Evolutionary conservation across 2,113 vertebrate species (phyloP).

Genomic region (Cololabis saira): DNA sequence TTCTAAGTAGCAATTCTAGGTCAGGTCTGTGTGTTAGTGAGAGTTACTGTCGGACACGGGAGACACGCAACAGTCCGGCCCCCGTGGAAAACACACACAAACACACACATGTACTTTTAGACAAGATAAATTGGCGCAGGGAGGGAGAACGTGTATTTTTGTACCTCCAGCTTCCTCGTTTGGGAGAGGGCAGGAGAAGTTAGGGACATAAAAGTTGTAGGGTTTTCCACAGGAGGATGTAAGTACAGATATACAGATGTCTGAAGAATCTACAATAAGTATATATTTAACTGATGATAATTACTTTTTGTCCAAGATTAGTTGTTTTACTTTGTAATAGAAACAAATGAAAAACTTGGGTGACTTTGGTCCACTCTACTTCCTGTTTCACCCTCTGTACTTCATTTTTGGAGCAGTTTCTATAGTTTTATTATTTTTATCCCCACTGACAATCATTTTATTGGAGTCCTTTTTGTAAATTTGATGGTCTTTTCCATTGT

Average conservation of each 20-base stretch:
- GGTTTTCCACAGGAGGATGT: constrained; percentile 12
- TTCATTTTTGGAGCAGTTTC: too few relatives aligned
- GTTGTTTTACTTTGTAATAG: neutral
- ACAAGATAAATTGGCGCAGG: too few relatives aligned
- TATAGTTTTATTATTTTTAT: too few relatives aligned
- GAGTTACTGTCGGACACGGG: constrained; percentile 66
- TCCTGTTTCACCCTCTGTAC: too few relatives aligned
- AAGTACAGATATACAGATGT: neutral
- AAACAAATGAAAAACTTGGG: neutral
- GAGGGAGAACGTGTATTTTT: too few relatives aligned
- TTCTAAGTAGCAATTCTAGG: constrained; percentile 86
- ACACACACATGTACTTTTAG: neutral
- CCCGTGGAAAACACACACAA: constrained; percentile 13
- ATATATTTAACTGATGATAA: too few relatives aligned
- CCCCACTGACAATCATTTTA: too few relatives aligned
- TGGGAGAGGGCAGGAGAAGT: constrained; percentile 3
- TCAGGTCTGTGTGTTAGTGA: constrained; percentile 83
- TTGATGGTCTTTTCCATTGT: too few relatives aligned
- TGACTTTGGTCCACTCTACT: neutral
- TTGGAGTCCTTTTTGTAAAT: too few relatives aligned
- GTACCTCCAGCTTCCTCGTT: constrained; percentile 9
- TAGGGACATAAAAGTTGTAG: constrained; percentile 16
- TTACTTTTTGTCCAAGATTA: neutral
- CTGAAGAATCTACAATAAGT: neutral
- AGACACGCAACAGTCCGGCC: constrained; percentile 36